Conservation (phyloP, 2,888 invertebrate genomes). For the Apamea epomidion region DNA sequence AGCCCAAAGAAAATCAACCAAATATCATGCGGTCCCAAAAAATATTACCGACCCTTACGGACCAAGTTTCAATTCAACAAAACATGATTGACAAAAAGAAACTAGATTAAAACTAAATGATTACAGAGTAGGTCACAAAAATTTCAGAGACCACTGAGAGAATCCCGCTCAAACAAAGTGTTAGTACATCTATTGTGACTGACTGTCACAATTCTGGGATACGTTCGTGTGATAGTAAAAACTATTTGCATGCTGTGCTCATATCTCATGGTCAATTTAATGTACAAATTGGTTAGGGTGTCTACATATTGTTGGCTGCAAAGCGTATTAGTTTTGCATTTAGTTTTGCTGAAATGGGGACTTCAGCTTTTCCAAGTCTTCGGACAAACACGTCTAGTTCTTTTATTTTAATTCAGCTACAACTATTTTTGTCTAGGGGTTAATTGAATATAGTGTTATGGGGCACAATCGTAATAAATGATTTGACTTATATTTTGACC, state of each 20-base stretch:
- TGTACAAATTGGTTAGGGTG: conserved; percentile 42
- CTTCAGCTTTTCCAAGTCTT: neutral
- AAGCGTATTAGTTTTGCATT: neutral
- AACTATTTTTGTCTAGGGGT: neutral
- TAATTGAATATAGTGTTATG: conserved; percentile 12
- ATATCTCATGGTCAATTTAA: conserved; percentile 59
- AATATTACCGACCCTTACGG: too few species aligned
- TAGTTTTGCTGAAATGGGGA: neutral
- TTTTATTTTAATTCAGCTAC: neutral
- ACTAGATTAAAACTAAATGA: conserved; percentile 28
- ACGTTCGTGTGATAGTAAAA: conserved; percentile 28
- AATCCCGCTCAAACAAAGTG: conserved; percentile 30
- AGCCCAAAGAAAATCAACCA: neutral
- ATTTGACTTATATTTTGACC: conserved; percentile 26
- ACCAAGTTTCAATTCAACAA: neutral
- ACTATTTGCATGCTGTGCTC: conserved; percentile 39
- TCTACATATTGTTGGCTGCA: conserved; percentile 3
- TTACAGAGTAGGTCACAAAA: conserved; percentile 32
- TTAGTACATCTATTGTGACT: conserved; percentile 54
- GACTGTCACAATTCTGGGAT: conserved; percentile 51
- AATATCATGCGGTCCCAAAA: neutral
- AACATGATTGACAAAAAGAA: neutral
- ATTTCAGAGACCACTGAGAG: conserved; percentile 32
- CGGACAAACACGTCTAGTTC: neutral
- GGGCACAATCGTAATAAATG: conserved; percentile 24